phyloP scores from a whole-genome alignment of 2,797 vertebrate species.

The Setipinna tenuifilis region DNA sequence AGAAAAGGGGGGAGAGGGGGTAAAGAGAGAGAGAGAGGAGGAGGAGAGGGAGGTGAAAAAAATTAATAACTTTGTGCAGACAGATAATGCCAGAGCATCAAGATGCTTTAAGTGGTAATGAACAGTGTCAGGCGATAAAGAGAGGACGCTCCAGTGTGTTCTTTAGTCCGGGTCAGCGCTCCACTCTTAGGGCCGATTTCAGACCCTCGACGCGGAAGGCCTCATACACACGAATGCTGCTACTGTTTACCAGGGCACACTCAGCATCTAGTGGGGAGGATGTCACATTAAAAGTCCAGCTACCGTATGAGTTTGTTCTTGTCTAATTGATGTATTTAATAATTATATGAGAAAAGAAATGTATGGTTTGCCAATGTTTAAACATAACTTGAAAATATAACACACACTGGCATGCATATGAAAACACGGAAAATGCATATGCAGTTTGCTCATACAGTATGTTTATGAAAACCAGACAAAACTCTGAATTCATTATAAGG shows the following conservation, averaged over 20 bases:
- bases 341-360: background rate
- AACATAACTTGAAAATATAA: too few species aligned
- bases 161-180: background rate
- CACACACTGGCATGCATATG: background rate
- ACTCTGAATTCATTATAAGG: background rate
- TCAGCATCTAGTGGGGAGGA: background rate
- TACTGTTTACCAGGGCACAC: background rate
- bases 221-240: background rate
- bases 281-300: background rate
- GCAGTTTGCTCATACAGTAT: background rate
- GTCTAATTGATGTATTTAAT: background rate
- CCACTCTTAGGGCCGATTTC: background rate
- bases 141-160: slow-evolving; percentile 49
- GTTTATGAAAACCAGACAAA: background rate
- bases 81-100: slow-evolving; percentile 69
- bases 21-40: slow-evolving; percentile 19
- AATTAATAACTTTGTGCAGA: slow-evolving; percentile 75
- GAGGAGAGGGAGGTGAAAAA: slow-evolving; percentile 47
- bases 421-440: background rate
- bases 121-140: slow-evolving; percentile 68
- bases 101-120: slow-evolving; percentile 71
- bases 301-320: background rate
- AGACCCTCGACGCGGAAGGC: background rate
- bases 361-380: too few species aligned
- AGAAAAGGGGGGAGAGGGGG: slow-evolving; percentile 9